Conservation (phyloP, 2,888 invertebrate species). For the Cephus pygmeus region DNA sequence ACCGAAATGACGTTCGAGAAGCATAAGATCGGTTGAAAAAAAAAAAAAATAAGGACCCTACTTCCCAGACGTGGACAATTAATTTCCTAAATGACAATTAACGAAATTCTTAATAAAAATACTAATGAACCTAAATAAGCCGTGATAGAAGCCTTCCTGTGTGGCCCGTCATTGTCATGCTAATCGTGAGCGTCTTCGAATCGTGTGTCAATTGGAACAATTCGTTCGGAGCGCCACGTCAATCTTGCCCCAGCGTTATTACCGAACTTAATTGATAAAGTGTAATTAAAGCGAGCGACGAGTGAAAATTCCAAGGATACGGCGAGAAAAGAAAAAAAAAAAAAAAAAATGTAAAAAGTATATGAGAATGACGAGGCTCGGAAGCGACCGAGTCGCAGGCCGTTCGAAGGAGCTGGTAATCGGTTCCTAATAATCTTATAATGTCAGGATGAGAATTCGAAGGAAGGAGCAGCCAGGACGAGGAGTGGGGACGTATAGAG, state of each 20-base stretch:
- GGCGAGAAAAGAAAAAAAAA: neutral
- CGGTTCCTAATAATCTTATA: neutral
- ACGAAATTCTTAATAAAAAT: constrained; percentile 59
- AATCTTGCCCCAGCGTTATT: neutral
- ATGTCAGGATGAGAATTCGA: constrained; percentile 5
- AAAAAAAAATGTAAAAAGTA: constrained; percentile 14
- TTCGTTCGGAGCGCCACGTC: constrained; percentile 30
- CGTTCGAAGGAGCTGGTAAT: constrained; percentile 14
- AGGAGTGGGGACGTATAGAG: neutral
- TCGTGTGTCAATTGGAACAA: constrained; percentile 52
- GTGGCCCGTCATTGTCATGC: constrained; percentile 52
- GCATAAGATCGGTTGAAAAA: neutral
- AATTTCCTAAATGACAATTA: constrained; percentile 61
- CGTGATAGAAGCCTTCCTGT: constrained; percentile 63
- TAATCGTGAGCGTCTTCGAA: constrained; percentile 48
- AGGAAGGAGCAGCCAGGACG: constrained; percentile 4
- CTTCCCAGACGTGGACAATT: constrained; percentile 55
- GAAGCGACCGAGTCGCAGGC: constrained; percentile 1
- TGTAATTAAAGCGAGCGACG: constrained; percentile 28
- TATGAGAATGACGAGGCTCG: constrained; percentile 12
- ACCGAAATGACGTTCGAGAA: neutral
- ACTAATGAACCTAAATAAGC: constrained; percentile 59
- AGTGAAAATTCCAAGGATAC: constrained; percentile 10
- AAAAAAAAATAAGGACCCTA: constrained; percentile 15
- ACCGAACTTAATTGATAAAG: constrained; percentile 1